Evolutionary conservation across 1,140 invertebrate genomes (phyloP), one percentile per base, ranked within the genome.

Genomic region (Harlomillsia oculata): DNA sequence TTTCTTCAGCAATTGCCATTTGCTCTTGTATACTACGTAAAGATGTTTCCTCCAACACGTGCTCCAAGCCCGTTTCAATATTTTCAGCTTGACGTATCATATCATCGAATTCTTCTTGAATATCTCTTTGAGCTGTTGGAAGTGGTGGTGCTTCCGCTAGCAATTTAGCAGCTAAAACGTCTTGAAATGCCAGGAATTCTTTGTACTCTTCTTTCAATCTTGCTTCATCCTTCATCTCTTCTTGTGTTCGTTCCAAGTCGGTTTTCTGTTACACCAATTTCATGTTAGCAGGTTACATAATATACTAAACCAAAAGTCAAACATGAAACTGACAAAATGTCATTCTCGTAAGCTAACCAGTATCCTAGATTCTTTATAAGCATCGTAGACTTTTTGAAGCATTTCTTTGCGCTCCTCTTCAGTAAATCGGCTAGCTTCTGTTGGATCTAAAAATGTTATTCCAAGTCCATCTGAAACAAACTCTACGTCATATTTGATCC

Each of bases 121-220:
- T 40, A 26, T 63, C 56, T 18, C 18, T n/a, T 13, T 63, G 56
- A 16, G 29, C 46, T 3, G 32, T 56, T 8, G 61, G 40, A 28
- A 63, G 8, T 18, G 14, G 14, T 1, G 62, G 62, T 25, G 60
- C 62, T 11, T 55, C 51, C 5, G 28, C 14, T 36, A 60, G 60
- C 23, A 64, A 36, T 25, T 53, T 58, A 5, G 3, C 26, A 1
- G 41, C 55, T 20, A 56, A 11, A 29, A 29, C 41, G 1, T 18
- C 13, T 49, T 64, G 45, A 20, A 61, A 64, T 51, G 60, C 59
- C 11, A 64, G 13, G 44, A 58, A 64, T 25, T 64, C 50, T 4
- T 5, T 0, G 36, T 64, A 64, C 20, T 64, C 62, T n/a, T 55
- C 28, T 16, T 37, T 36, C 8, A 64, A 40, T 32, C 54, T 28